A percentile compares a stretch with the other conserved stretches of the same genome.
Evolutionary conservation across 1,140 invertebrate genomes (phyloP).

Genomic region (Lepidostoma basale): DNA sequence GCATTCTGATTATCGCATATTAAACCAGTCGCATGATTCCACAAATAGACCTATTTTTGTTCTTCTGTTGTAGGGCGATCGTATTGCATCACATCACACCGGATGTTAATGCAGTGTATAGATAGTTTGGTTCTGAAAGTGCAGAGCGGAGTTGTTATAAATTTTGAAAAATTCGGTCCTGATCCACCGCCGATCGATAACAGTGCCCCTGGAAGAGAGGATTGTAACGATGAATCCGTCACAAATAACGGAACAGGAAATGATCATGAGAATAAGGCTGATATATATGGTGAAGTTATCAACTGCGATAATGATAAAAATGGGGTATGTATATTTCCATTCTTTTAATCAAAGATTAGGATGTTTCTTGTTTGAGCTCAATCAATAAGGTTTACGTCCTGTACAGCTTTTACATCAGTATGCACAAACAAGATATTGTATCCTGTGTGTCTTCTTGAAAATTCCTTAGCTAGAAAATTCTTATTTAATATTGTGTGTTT

Average conservation of each 20-base stretch:
- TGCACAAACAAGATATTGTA: no score
- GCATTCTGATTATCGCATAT: background rate
- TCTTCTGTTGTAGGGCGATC: conserved; percentile 76
- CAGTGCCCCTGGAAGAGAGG: conserved; percentile 54
- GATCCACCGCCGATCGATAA: conserved; percentile 76
- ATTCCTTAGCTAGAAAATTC: no score
- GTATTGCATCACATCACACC: conserved; percentile 93
- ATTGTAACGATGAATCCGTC: conserved; percentile 50
- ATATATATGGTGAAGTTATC: conserved; percentile 36
- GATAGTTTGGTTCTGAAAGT: conserved; percentile 97
- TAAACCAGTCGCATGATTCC: background rate
- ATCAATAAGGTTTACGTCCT: no score
- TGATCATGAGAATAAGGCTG: conserved; percentile 50
- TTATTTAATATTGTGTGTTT: no score
- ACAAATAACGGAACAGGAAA: conserved; percentile 47
- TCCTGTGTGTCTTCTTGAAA: no score
- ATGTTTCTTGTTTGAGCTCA: no score
- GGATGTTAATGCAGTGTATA: conserved; percentile 94
- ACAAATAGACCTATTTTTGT: conserved; percentile 26
- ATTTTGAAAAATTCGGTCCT: conserved; percentile 94
- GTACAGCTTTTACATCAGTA: no score
- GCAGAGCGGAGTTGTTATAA: conserved; percentile 96
- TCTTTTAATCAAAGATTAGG: no score
- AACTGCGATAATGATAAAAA: conserved; percentile 40
- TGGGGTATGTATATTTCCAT: conserved; percentile 37